Percentiles rank a stretch among this genome's conserved stretches.
These are phyloP conservation scores for Lepidocyrtinus sp. DNA, from an alignment of 2,888 invertebrate species.

Conservation along the genomic window DNA sequence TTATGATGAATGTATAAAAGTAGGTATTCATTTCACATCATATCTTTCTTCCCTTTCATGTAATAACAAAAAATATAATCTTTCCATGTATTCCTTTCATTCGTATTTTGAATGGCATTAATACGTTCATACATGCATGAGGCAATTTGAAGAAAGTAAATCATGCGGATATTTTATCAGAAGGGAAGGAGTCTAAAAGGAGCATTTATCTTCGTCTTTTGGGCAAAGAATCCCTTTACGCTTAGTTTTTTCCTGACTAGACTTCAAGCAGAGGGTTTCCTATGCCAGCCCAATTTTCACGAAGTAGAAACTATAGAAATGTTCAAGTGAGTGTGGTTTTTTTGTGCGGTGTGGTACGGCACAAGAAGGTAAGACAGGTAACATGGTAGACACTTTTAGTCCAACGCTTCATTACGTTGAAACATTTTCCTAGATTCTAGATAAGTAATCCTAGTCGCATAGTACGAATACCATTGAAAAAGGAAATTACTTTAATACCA, in stretches of 20 bases:
- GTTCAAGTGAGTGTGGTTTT: neutral
- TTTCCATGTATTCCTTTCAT: no score
- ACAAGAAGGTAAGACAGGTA: constrained; percentile 20
- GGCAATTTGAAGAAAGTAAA: no score
- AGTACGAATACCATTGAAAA: neutral
- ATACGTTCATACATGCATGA: no score
- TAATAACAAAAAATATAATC: no score
- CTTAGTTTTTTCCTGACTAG: constrained; percentile 6
- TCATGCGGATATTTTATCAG: no score
- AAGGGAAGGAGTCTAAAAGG: constrained; percentile 26
- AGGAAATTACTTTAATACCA: no score
- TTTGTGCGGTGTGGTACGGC: neutral
- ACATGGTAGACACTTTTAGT: constrained; percentile 20
- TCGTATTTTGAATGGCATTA: no score
- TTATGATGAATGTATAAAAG: no score
- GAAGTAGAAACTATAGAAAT: constrained; percentile 12
- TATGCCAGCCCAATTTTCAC: constrained; percentile 48
- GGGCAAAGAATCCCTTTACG: constrained; percentile 22
- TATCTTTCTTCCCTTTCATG: no score
- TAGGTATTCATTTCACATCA: no score
- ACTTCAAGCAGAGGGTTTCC: constrained; percentile 17
- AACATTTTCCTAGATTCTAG: neutral
- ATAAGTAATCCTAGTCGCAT: neutral
- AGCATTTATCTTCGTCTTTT: constrained; percentile 54
- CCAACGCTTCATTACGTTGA: constrained; percentile 5